Evolutionary conservation across 2,797 vertebrate species (phyloP).

Genomic region (Tauraco hartlaubi): DNA sequence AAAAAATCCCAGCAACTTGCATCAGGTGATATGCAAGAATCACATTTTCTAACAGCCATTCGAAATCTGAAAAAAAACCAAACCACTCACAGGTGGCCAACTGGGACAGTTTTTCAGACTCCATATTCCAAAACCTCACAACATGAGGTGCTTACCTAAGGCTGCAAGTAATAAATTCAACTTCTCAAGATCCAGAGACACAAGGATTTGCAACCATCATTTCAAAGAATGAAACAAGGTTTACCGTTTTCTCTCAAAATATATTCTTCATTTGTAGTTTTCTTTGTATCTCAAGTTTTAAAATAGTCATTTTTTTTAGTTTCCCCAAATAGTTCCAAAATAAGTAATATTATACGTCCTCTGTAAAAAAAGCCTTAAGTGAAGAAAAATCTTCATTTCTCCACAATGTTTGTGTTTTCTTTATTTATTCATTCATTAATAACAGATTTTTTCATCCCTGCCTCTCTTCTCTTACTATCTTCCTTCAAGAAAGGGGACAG

Average conservation of each 20-base stretch:
- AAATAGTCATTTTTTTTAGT: not conserved
- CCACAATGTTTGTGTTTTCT: not conserved
- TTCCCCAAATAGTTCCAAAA: not conserved
- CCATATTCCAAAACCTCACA: rapidly evolving
- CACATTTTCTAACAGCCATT: not conserved
- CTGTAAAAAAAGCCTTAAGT: not conserved
- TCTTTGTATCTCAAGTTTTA: not conserved
- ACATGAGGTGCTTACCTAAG: not conserved
- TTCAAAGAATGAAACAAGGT: rapidly evolving
- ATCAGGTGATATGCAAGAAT: not conserved
- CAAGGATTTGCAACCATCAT: not conserved
- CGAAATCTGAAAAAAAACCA: not conserved
- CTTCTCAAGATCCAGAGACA: not conserved
- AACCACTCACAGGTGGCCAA: not conserved
- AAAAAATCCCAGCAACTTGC: not conserved
- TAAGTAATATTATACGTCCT: not conserved
- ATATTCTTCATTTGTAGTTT: not conserved
- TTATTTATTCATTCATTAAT: not conserved
- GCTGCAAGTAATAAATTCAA: not conserved
- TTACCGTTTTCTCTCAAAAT: not conserved
- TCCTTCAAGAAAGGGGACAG: not conserved
- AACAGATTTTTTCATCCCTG: not conserved
- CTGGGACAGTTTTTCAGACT: rapidly evolving
- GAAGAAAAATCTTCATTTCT: not conserved
- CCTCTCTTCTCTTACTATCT: not conserved